Base-by-base conservation (phyloP, 2,888 invertebrate species). In the Ectropis crepuscularia region DNA sequence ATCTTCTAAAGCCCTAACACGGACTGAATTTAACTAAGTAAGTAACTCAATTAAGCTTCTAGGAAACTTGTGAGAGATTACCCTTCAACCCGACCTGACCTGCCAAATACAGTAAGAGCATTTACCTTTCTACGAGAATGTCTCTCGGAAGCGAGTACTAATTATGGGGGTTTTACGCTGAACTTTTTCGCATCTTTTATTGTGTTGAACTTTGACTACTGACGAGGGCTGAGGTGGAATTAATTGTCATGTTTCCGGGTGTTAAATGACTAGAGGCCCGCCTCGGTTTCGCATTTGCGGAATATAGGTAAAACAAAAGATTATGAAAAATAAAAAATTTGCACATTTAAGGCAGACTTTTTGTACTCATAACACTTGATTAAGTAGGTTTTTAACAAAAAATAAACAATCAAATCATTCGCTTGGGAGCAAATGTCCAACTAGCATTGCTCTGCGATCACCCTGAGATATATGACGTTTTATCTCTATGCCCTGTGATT, bases 11-110 rank as follows among this genome's bases (percentile, higher is more conserved):
- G 54, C 38, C 12, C 45, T 46, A 46, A 12, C 37, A 6, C 11
- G 54, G 46, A 54, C 12, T 12, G 38, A 54, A 54, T 54, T 47
- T 46, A 51, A 39, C 45, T 47, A 36, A 41, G 38, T 42, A 54
- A 41, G 57, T 62, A 62, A 57, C 41, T 57, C 47, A 63, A 58
- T 58, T 57, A 57, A 53, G 53, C 53, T 46, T 38, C 47, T 53
- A 53, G 39, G 49, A 46, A 63, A 49, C 53, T 57, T 57, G 38
- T 53, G 48, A 36, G 42, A 43, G 58, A 49, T 53, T 58, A 57
- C 6, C 38, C 47, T 39, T 28, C n/a, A 53, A 58, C 51, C 53
- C 53, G 46, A 57, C 39, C 43, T 46, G 41, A 41, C 28, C 39
- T 61, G 45, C 55, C 49, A 53, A 63, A 50, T 55, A 55, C 39